Evolutionary conservation across 2,797 vertebrate species (phyloP).

Genomic region (Todus mexicanus): DNA sequence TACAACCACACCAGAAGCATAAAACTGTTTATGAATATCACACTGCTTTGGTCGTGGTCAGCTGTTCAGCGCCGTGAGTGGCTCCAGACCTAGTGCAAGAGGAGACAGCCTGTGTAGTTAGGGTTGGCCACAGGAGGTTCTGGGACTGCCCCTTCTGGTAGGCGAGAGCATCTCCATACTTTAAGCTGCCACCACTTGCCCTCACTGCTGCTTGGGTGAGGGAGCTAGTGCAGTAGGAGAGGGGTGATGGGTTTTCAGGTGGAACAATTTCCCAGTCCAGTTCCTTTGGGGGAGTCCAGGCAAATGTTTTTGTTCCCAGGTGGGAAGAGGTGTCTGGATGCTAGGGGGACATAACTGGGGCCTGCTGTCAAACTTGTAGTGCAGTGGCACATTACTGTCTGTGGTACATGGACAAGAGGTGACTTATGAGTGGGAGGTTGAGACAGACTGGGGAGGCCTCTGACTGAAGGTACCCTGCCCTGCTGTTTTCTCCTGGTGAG

Average conservation of each 20-base stretch:
- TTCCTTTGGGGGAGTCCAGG: neutral
- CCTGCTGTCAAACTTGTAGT: neutral
- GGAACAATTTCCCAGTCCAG: neutral
- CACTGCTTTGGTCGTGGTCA: neutral
- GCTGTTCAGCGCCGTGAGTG: neutral
- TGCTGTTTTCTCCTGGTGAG: neutral
- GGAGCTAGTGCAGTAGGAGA: neutral
- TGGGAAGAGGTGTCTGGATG: neutral
- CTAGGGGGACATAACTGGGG: neutral
- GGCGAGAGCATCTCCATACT: neutral
- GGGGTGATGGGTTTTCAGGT: neutral
- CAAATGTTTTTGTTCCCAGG: neutral
- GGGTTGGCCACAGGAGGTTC: neutral
- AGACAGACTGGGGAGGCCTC: neutral
- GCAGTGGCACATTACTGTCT: neutral
- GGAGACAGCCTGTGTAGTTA: neutral
- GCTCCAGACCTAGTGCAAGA: neutral
- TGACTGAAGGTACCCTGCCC: neutral
- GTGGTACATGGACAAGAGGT: accelerated
- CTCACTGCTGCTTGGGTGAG: neutral
- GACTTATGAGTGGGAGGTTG: neutral
- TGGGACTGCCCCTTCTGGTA: neutral
- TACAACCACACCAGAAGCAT: neutral
- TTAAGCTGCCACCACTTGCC: neutral
- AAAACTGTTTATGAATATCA: neutral